Base-by-base conservation (phyloP, 2,113 vertebrate species). In the Elaphurus davidianus region DNA sequence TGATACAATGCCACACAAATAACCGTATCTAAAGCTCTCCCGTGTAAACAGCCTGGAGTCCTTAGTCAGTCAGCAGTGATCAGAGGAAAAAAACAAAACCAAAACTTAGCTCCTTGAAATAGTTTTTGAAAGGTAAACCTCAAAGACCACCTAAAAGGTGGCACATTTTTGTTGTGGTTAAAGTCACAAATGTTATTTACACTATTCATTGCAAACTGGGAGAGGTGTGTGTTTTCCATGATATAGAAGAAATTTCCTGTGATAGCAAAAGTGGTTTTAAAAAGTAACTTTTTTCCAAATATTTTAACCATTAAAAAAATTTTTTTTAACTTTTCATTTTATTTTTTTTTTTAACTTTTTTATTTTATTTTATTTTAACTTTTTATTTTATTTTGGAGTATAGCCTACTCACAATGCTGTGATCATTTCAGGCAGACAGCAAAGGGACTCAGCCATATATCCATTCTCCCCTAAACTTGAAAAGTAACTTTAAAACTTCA, bases 1-100 rank as follows among this genome's bases (percentile, higher is more conserved):
- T 54, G 82, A 94, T 97, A 98, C 97, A 98, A 98, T 97, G 82
- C 86, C 98, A 97, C 86, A 97, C 97, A 98, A 98, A 98, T 98
- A 98, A 74, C 59, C 89, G 16, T 98, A 98, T 98, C 97, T 97
- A 98, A 98, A 98, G 97, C 95, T 92, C 85, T 97, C 83, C 78
- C 83, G 0, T 21, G 94, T 97, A 98, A 98, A 98, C 97, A 98
- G 90, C 96, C 91, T 97, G 33, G 96, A 96, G 95, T 95, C 97
- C 94, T 94, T 64, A 93, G 86, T 92, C 90, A 94, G 93, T 86
- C 83, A 93, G 97, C 97, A 95, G 95, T 93, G 96, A 97, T 91
- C 86, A 36, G 71, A 97, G 94, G 2, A 8, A 57, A 55, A 17
- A 54, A 67, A 52, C 55, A 89, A 96, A 96, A 78, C 79, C 71